phyloP scores from a whole-genome alignment of 2,113 vertebrate genomes.

The Phylloscopus trochiloides region DNA sequence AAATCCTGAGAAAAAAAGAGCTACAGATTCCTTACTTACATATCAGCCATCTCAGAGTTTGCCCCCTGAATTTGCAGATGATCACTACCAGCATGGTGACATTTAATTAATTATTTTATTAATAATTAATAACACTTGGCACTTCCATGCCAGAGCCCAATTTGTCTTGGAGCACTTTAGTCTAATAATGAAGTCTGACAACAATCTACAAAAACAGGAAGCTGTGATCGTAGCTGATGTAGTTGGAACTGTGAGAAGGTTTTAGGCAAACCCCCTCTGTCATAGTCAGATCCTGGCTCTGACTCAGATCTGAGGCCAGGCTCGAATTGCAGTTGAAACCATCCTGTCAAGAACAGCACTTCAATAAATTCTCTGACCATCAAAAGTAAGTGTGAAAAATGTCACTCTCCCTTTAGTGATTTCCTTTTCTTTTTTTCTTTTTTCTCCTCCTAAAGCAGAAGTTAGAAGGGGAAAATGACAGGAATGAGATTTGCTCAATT shows the following conservation, averaged over 20 bases:
- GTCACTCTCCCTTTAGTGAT: constrained; percentile 32
- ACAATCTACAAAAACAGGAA: neutral
- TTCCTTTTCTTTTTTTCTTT: neutral
- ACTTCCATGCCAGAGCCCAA: neutral
- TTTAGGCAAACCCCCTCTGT: neutral
- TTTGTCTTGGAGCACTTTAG: neutral
- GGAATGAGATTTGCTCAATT: neutral
- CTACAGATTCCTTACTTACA: neutral
- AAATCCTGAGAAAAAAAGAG: neutral
- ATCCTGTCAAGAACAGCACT: constrained; percentile 35
- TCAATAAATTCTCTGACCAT: constrained; percentile 39
- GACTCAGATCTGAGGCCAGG: neutral
- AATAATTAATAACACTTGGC: neutral
- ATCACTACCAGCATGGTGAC: neutral
- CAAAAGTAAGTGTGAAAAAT: constrained; percentile 42
- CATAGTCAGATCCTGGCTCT: neutral
- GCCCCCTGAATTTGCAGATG: neutral
- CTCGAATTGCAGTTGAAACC: constrained; percentile 27
- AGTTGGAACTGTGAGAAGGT: neutral
- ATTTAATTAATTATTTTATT: constrained; percentile 7
- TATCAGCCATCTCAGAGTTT: neutral
- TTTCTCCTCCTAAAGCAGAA: neutral
- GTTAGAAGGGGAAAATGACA: neutral
- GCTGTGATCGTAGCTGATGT: neutral
- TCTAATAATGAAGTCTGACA: neutral